Conservation (phyloP, 2,797 vertebrate species). For the Lepilemur ruficaudatus region DNA sequence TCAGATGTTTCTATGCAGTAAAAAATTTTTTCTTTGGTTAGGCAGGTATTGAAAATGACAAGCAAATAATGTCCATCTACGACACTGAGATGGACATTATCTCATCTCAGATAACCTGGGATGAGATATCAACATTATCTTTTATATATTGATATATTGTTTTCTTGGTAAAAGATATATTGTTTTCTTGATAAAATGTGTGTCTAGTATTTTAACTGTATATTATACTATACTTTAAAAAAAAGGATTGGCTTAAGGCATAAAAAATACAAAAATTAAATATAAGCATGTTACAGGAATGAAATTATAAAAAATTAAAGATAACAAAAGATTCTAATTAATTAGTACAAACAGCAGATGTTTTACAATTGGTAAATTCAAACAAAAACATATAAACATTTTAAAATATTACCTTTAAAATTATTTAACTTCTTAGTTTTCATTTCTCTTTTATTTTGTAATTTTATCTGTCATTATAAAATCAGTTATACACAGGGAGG, state of each 20-base stretch:
- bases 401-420: slow-evolving; percentile 17
- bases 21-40: not conserved
- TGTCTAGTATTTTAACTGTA: not conserved
- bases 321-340: not conserved
- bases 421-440: not conserved
- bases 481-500: slow-evolving; percentile 1
- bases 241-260: not conserved
- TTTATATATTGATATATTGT: too few relatives aligned
- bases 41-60: not conserved
- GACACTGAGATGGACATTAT: not conserved
- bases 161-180: not conserved
- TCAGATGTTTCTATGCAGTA: not conserved
- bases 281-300: not conserved
- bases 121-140: too few relatives aligned
- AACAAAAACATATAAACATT: not conserved
- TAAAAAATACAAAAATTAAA: not conserved
- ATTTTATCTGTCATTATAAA: not conserved
- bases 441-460: not conserved
- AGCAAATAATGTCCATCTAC: not conserved
- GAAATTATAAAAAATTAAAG: not conserved
- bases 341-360: not conserved
- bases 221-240: not conserved
- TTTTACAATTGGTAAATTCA: not conserved
- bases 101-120: too few relatives aligned
- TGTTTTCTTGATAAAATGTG: not conserved